These are phyloP conservation scores for Etheostoma cragini DNA, from an alignment of 2,113 vertebrate species.

Conservation along the genomic window DNA sequence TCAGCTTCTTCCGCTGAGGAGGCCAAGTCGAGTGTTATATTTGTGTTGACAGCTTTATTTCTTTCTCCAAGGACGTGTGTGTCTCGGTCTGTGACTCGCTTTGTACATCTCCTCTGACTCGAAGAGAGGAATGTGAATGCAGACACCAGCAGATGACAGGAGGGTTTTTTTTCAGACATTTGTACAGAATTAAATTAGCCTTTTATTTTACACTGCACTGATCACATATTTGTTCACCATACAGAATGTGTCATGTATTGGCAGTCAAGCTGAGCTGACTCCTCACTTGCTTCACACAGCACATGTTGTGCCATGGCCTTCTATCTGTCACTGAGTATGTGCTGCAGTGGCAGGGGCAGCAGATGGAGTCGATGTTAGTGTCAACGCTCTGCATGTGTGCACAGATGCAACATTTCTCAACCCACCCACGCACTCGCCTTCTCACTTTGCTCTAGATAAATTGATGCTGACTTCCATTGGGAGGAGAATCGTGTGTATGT, in stretches of 20 bases:
- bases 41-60: conserved; percentile 23
- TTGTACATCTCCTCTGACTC: conserved; percentile 3
- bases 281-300: conserved; percentile 38
- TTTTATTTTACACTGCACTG: background rate
- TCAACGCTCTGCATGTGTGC: conserved; percentile 62
- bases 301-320: conserved; percentile 26
- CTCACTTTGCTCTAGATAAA: conserved; percentile 50
- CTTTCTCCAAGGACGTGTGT: background rate
- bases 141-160: background rate
- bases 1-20: conserved; percentile 7
- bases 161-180: background rate
- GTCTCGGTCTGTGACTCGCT: background rate
- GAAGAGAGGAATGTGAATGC: background rate
- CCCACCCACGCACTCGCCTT: conserved; percentile 59
- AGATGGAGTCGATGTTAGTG: conserved; percentile 78
- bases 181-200: background rate
- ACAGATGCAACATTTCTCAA: conserved; percentile 58
- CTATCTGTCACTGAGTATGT: conserved; percentile 30
- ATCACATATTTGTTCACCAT: background rate
- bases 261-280: conserved; percentile 10
- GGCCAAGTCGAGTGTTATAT: conserved; percentile 2
- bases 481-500: conserved; percentile 1
- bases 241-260: background rate
- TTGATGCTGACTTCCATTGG: conserved; percentile 18
- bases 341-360: conserved; percentile 55